Evolutionary conservation across 1,140 invertebrate genomes (phyloP), one percentile per base, ranked within the genome.

Genomic region (Drosophila tsacasi): DNA sequence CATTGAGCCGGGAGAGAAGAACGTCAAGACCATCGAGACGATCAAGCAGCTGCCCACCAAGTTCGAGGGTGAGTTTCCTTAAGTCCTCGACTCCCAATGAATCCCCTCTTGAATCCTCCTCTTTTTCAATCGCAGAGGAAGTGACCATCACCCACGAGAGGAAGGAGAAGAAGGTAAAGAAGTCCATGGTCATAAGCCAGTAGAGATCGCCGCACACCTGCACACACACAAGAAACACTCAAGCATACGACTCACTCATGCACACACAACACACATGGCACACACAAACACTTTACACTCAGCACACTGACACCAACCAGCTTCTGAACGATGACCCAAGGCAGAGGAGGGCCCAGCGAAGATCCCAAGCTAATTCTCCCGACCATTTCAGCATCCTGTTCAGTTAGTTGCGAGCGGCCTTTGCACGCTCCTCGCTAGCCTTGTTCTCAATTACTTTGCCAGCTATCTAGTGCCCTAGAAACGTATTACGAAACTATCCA

Each of bases 161-260:
- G 87, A 92, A 91, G 76, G 91, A 92, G 80, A 92, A 92, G 83
- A 92, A 92, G 84, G 85, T 91, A 81, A 92, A 91, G 87, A 92
- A 92, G 85, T 82, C 91, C 47, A 92, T 92, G 91, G 69, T 92
- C 65, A 91, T 92, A 66, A 92, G 91, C 79, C 87, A 92, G 42
- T 92, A 92, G 76, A 79, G 47, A 57, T 54, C 75, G 63, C 79
- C 58, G 64, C 68, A 39, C 67, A 62, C n/a, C 37, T 17, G 15
- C 37, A 39, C 54, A 50, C 40, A 66, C 0, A 76, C 73, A 60
- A 63, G 37, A 23, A 19, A 62, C 68, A 83, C 55, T 23, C 40
- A 77, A 77, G 39, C 42, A 55, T 57, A 37, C 58, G 72, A 67
- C 60, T 59, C 60, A 59, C 54, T 58, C 68, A 59, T 30, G 52